Base-by-base conservation (phyloP, 2,888 invertebrate genomes). In the Drepanosiphum platanoidis region DNA sequence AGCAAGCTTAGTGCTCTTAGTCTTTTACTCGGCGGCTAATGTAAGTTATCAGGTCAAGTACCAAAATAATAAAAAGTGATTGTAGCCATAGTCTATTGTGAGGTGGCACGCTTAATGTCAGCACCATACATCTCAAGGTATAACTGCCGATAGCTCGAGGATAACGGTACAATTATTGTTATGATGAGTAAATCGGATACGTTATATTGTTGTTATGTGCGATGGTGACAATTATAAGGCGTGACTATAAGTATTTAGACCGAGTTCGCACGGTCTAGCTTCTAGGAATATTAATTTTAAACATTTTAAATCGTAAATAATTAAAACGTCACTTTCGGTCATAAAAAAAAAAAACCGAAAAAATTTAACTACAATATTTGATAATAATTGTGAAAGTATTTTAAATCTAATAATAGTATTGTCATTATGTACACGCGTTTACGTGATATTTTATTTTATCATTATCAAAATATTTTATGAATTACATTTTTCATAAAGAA, bases 161-260 rank as follows among this genome's bases (percentile, higher is more conserved):
- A 81, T 81, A 81, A 81, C 81, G 81, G 81, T 71, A 81, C 81
- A 81, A 81, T 80, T 52, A 80, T 80, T 78, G 39, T 78, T 78
- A 30, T 78, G 42, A 78, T 7, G 78, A 78, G 77, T 77, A 77
- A 77, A 77, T 77, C 77, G n/a, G 77, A 30, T 78, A 64, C 5
- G 30, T 30, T 39, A 61, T 77, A 61, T 77, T 46, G 79, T 68
- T 46, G n/a, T 13, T n/a, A 66, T 42, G 39, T 71, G 58, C 64
- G 74, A n/a, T 74, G 74, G 82, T 66, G 82, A 83, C 82, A 83
- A 83, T 83, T 74, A 74, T 46, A 74, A 74, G 64, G 34, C 74
- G 39, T 74, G 82, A 83, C 72, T 61, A n/a, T n/a, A 32, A 18
- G 39, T 70, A 58, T 71, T 82, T 18, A 42, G 52, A 71, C 82